Percentiles rank a stretch among this genome's conserved stretches.
These are phyloP conservation scores for Pseudochirops cupreus DNA, from an alignment of 2,797 vertebrate species.

Conservation along the genomic window DNA sequence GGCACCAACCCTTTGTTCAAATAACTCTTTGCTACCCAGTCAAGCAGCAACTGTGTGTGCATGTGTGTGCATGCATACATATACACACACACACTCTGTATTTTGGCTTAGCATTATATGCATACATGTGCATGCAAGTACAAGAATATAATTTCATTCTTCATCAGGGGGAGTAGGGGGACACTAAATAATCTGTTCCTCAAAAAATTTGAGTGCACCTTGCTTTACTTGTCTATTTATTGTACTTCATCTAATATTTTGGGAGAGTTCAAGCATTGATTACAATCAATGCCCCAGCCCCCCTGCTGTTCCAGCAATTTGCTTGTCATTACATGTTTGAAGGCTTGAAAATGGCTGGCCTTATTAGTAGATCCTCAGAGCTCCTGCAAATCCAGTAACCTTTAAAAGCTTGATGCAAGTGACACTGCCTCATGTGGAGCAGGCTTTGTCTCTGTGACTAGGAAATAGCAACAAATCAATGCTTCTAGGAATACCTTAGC, in stretches of 20 bases:
- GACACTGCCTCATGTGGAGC: neutral
- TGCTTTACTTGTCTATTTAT: neutral
- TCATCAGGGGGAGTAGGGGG: neutral
- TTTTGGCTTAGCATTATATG: conserved; percentile 51
- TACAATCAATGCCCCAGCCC: conserved; percentile 6
- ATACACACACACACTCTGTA: neutral
- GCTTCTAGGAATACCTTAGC: neutral
- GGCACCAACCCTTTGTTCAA: conserved; percentile 67
- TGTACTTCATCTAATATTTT: neutral
- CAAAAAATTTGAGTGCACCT: neutral
- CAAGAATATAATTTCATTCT: neutral
- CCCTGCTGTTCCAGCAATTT: neutral
- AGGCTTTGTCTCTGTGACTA: neutral
- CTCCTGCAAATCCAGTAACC: neutral
- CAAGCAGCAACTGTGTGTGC: conserved; percentile 12
- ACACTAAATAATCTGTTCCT: neutral
- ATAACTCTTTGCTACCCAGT: conserved; percentile 54
- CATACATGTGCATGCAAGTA: neutral
- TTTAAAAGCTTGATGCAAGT: neutral
- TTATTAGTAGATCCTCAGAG: neutral
- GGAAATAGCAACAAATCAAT: neutral
- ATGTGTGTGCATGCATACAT: neutral
- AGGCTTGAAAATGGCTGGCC: conserved; percentile 4
- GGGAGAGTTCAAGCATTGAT: conserved; percentile 1
- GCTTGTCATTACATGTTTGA: conserved; percentile 31